Percentiles rank a stretch among this genome's conserved stretches.
These are phyloP conservation scores for Galerucella pusilla DNA, from an alignment of 2,888 invertebrate genomes.

Conservation along the genomic window DNA sequence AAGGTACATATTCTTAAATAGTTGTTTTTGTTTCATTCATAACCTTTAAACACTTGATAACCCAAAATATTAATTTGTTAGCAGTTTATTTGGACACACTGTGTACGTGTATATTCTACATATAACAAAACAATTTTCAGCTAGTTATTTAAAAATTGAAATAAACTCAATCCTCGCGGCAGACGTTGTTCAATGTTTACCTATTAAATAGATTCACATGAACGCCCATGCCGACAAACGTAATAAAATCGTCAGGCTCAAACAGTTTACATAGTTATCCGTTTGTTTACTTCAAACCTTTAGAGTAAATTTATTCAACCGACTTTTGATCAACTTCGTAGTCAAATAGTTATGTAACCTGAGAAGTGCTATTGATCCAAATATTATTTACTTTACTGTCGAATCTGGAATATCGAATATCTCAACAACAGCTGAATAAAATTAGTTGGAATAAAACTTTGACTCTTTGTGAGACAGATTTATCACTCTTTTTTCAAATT, in stretches of 20 bases:
- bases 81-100: too few relatives aligned
- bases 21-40: too few relatives aligned
- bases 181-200: background rate
- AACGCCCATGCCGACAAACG: background rate
- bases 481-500: too few relatives aligned
- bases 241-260: background rate
- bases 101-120: too few relatives aligned
- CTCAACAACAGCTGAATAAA: background rate
- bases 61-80: too few relatives aligned
- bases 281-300: background rate
- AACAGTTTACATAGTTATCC: background rate
- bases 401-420: background rate
- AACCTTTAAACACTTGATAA: too few relatives aligned
- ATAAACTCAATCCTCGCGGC: background rate
- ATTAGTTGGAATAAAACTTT: too few relatives aligned
- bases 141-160: background rate
- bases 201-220: background rate
- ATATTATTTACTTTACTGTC: background rate
- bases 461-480: too few relatives aligned
- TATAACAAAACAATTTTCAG: too few relatives aligned
- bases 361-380: background rate
- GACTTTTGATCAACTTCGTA: background rate
- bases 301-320: background rate
- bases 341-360: background rate
- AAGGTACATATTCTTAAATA: too few relatives aligned